Base-by-base conservation (phyloP, 2,113 vertebrate genomes). In the Amia ocellicauda region DNA sequence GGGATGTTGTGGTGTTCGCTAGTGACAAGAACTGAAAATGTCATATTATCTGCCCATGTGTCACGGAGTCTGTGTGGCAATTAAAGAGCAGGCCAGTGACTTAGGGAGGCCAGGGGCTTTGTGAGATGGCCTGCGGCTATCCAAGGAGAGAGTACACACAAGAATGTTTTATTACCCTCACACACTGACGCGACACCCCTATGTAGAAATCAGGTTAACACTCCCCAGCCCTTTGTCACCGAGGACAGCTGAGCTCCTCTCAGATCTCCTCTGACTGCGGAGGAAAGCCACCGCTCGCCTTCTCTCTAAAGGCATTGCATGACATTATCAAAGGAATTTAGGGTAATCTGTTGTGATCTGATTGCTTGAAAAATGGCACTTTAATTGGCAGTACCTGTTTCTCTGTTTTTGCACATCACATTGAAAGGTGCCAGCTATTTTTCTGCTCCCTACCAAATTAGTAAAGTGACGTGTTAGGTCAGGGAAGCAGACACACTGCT, bases 61-160 rank as follows among this genome's bases (percentile, higher is more conserved):
- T 92, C 89, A 90, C 73, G 28, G 86, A 86, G 90, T 89, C 90
- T 80, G 81, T 87, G 91, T 92, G 92, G 93, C 93, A 97, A 97
- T 98, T 97, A 98, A 93, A 85, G 91, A 92, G 94, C 64, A 93
- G 93, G 90, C 91, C 92, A 92, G 91, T 88, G 92, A 92, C 91
- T 92, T 90, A 88, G 93, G 92, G 78, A 78, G 93, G 93, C 92
- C 91, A 93, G 91, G 87, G 92, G 92, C 95, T 94, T 86, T 81
- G 82, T 86, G 74, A 89, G 89, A 95, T 93, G 92, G 93, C 96
- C 95, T 71, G 78, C 91, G 93, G 95, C 93, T 86, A 93, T 93
- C 77, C 68, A 62, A 85, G 91, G 89, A 67, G 79, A 70, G 72
- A 74, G 67, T 20, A 17, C 43, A 64, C 73, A 1, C 69, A 17